phyloP scores from a whole-genome alignment of 2,888 invertebrate species.

The Steinernema scapterisci region DNA sequence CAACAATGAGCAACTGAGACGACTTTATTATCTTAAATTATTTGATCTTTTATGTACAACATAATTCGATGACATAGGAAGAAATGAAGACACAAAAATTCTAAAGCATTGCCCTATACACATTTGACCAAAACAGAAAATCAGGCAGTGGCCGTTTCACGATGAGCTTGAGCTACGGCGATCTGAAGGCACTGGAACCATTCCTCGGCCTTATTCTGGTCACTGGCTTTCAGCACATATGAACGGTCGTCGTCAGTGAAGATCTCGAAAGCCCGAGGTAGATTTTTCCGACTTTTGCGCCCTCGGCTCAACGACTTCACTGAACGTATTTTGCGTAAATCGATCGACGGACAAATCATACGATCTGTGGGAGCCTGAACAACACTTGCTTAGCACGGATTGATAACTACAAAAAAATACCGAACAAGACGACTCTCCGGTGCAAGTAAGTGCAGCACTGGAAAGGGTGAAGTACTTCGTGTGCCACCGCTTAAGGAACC shows the following conservation, averaged over 20 bases:
- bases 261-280: slow-evolving; percentile 94
- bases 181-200: slow-evolving; percentile 94
- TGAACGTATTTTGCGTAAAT: slow-evolving; percentile 88
- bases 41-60: too few relatives aligned
- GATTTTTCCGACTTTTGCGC: slow-evolving; percentile 77
- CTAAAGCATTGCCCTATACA: too few relatives aligned
- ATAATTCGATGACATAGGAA: too few relatives aligned
- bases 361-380: slow-evolving; percentile 2
- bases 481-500: slow-evolving; percentile 86
- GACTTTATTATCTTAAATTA: too few relatives aligned
- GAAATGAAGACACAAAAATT: too few relatives aligned
- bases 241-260: slow-evolving; percentile 85
- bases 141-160: slow-evolving; percentile 17
- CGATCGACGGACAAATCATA: slow-evolving; percentile 72
- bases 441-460: slow-evolving; percentile 86
- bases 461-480: slow-evolving; percentile 91
- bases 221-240: slow-evolving; percentile 88
- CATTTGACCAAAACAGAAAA: too few relatives aligned
- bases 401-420: neutral
- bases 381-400: too few relatives aligned
- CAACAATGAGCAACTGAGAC: too few relatives aligned
- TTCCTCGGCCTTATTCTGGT: slow-evolving; percentile 90
- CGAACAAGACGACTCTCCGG: slow-evolving; percentile 60
- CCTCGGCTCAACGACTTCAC: slow-evolving; percentile 86
- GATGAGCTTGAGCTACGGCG: slow-evolving; percentile 81